phyloP scores from a whole-genome alignment of 2,888 invertebrate species.

The Euplexia lucipara region DNA sequence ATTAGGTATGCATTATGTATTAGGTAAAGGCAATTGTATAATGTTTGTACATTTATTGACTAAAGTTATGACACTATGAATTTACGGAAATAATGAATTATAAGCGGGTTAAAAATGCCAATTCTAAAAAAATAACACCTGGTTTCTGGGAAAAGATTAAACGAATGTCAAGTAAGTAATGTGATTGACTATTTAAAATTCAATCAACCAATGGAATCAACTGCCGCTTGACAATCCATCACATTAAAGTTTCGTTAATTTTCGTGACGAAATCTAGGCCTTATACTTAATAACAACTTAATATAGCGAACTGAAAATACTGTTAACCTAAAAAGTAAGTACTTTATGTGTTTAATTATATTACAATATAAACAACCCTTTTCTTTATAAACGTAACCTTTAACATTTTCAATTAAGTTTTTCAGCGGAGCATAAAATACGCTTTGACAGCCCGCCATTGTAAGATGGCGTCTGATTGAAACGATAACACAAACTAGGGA shows the following conservation, averaged over 20 bases:
- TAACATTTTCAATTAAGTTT: conserved; percentile 55
- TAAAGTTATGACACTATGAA: background rate
- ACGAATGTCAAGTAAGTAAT: too few relatives aligned
- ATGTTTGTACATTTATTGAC: background rate
- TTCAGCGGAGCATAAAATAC: conserved; percentile 54
- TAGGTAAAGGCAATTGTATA: background rate
- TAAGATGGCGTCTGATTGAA: conserved; percentile 42
- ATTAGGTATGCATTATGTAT: background rate
- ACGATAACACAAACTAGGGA: conserved; percentile 40
- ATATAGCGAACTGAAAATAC: too few relatives aligned
- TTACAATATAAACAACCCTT: background rate
- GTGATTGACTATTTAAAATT: too few relatives aligned
- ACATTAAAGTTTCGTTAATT: too few relatives aligned
- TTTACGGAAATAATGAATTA: conserved; percentile 28
- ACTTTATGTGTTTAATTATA: too few relatives aligned
- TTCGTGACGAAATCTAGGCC: too few relatives aligned
- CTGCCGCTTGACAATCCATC: too few relatives aligned
- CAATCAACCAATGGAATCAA: too few relatives aligned
- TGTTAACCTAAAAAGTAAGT: too few relatives aligned
- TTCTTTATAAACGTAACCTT: conserved; percentile 1
- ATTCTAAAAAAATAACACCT: background rate
- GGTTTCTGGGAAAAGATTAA: too few relatives aligned
- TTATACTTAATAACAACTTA: too few relatives aligned
- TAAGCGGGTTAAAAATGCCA: background rate
- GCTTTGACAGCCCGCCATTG: conserved; percentile 46